Conservation (phyloP, 2,113 vertebrate genomes). For the Onychorhynchus coronatus region DNA sequence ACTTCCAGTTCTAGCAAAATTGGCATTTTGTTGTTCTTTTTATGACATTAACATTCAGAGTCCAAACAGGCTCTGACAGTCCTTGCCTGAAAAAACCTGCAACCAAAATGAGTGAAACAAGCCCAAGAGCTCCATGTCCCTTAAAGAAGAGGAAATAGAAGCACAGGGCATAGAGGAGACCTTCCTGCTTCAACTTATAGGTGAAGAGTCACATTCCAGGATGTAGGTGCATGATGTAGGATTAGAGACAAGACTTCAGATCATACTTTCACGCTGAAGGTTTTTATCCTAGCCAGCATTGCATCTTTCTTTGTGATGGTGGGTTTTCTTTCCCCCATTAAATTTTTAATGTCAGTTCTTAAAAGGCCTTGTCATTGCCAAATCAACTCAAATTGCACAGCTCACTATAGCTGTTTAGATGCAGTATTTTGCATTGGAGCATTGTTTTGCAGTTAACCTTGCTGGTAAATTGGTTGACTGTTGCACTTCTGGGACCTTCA, state of each 20-base stretch:
- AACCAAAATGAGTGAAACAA: neutral
- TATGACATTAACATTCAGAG: neutral
- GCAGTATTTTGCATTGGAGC: neutral
- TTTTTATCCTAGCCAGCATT: neutral
- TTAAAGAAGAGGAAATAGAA: neutral
- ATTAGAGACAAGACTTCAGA: neutral
- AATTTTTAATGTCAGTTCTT: neutral
- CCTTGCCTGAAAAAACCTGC: neutral
- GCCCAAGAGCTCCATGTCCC: neutral
- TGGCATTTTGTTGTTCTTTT: neutral
- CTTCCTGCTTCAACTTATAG: neutral
- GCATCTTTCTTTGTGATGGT: neutral
- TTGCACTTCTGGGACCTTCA: neutral
- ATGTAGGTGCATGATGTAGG: neutral
- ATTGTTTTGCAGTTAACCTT: neutral
- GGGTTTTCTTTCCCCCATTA: fast-evolving
- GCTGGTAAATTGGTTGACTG: neutral
- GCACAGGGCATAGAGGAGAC: neutral
- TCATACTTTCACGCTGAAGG: neutral
- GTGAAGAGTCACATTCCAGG: neutral
- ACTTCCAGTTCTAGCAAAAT: neutral
- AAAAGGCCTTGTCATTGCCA: neutral
- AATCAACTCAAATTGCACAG: neutral
- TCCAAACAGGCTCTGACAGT: neutral
- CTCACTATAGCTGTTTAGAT: neutral